A percentile compares a stretch with the other conserved stretches of the same genome.
These are phyloP conservation scores for Saccostrea glomerata DNA, from an alignment of 1,140 invertebrate genomes.

Conservation along the genomic window DNA sequence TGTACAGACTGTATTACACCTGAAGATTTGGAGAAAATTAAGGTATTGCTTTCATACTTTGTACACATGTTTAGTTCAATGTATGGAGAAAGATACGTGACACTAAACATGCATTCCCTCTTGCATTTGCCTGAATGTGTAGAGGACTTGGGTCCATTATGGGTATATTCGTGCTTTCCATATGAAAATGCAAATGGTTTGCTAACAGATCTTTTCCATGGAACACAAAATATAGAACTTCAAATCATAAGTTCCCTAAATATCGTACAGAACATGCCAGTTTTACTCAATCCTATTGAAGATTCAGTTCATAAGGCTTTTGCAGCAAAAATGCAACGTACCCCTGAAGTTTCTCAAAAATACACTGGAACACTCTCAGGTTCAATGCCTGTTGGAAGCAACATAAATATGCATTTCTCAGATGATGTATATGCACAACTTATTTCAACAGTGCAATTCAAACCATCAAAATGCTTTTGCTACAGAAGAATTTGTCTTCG, in stretches of 20 bases:
- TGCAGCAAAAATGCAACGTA: conserved; percentile 38
- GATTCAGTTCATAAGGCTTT: conserved; percentile 25
- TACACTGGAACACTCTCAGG: conserved; percentile 15
- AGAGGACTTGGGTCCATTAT: conserved; percentile 56
- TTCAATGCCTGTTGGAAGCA: background rate
- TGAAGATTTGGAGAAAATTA: conserved; percentile 9
- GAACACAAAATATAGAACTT: conserved; percentile 55
- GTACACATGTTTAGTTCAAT: conserved; percentile 42
- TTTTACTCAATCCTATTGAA: conserved; percentile 27
- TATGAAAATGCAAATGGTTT: conserved; percentile 59
- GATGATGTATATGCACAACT: conserved; percentile 25
- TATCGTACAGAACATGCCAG: conserved; percentile 41
- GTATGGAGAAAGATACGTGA: conserved; percentile 53
- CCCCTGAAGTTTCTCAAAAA: background rate
- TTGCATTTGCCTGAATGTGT: conserved; percentile 50
- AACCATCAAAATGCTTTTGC: conserved; percentile 1
- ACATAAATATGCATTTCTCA: conserved; percentile 6
- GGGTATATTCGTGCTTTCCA: conserved; percentile 56
- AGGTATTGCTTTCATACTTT: conserved; percentile 49
- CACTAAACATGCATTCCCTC: conserved; percentile 53
- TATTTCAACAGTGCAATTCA: conserved; percentile 23
- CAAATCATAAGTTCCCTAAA: conserved; percentile 49
- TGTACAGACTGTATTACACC: conserved; percentile 40
- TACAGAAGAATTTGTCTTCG: conserved; percentile 41
- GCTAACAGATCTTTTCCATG: conserved; percentile 54